Evolutionary conservation across 2,113 vertebrate genomes (phyloP).

Genomic region (Dissostichus mawsoni): DNA sequence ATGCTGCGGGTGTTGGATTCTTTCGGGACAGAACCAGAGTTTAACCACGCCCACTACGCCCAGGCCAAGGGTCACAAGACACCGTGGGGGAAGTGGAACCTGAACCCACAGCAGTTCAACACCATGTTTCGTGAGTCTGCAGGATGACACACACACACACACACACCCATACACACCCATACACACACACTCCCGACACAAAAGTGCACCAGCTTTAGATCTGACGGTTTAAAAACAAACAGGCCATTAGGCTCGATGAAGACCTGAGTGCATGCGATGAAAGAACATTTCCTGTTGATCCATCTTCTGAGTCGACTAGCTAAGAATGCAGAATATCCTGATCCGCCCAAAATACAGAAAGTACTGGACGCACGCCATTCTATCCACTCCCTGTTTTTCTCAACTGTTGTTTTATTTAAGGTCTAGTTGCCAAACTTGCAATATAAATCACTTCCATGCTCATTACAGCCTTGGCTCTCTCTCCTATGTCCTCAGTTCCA

Average conservation of each 20-base stretch:
- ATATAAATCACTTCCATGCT: conserved; percentile 1
- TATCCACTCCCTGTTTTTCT: background rate
- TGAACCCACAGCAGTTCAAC: conserved; percentile 99
- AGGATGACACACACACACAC: no score
- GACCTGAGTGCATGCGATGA: background rate
- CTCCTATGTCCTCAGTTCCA: background rate
- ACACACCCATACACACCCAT: background rate
- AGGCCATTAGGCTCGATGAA: background rate
- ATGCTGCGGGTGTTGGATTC: conserved; percentile 98
- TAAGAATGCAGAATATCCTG: background rate
- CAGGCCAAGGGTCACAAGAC: conserved; percentile 99
- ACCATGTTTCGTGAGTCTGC: conserved; percentile 98
- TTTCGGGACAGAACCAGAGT: conserved; percentile 98
- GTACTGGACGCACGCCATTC: background rate
- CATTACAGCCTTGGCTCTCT: background rate
- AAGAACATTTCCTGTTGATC: background rate
- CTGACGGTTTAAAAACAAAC: background rate
- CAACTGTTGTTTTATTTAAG: background rate
- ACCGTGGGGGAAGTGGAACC: conserved; percentile 99
- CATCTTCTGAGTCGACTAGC: background rate
- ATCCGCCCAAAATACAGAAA: background rate
- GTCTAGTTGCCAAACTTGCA: background rate
- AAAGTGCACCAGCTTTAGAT: background rate
- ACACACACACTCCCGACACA: no score
- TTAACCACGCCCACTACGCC: conserved; percentile 98